phyloP scores from a whole-genome alignment of 2,113 vertebrate species.

The Nansenia antarctica region DNA sequence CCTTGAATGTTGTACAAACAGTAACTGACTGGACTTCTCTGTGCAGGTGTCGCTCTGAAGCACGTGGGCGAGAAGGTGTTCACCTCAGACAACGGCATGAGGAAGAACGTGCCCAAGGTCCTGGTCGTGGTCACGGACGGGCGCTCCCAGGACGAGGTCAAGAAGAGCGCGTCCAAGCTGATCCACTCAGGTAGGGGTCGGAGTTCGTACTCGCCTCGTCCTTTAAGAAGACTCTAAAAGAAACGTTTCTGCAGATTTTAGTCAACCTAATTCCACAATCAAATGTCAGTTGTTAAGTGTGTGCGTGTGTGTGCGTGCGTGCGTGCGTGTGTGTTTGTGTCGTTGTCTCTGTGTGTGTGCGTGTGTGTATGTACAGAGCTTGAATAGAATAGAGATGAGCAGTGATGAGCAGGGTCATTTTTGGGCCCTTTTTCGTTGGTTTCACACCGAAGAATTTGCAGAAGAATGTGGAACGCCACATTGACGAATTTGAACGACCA shows the following conservation, averaged over 20 bases:
- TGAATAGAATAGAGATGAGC: background rate
- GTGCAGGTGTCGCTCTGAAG: conserved; percentile 87
- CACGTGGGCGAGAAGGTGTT: conserved; percentile 93
- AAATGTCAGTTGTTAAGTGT: no score
- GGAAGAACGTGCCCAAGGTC: conserved; percentile 93
- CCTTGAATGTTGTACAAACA: no score
- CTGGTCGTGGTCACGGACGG: conserved; percentile 97
- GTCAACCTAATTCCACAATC: no score
- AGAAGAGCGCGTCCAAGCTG: conserved; percentile 87
- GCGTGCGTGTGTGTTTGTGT: no score
- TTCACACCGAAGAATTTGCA: no score
- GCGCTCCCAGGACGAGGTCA: conserved; percentile 95
- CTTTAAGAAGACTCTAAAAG: background rate
- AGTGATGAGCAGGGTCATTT: no score
- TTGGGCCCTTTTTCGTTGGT: background rate
- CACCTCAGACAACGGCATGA: conserved; percentile 92
- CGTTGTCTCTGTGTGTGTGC: conserved; percentile 21
- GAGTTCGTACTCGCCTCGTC: background rate
- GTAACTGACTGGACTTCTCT: no score
- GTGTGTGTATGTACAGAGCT: background rate
- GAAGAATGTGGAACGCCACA: background rate
- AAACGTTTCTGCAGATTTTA: background rate
- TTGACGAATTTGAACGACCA: background rate
- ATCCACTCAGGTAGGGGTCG: conserved; percentile 86
- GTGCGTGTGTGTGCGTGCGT: no score